Evolutionary conservation across 2,888 invertebrate species (phyloP).

Genomic region (Epinotia ramella): DNA sequence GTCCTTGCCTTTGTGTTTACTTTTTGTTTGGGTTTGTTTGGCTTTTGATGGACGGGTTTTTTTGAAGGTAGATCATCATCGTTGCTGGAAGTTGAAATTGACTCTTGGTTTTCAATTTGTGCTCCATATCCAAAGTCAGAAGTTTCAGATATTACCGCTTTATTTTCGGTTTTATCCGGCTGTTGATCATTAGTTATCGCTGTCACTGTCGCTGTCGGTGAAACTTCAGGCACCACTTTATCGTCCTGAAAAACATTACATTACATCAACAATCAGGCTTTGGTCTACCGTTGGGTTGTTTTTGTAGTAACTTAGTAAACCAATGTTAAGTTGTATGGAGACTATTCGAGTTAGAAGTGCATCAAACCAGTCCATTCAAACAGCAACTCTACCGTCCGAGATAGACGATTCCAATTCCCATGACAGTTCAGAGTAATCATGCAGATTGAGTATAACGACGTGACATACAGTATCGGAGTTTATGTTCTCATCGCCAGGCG

Average conservation of each 20-base stretch:
- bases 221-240: slow-evolving; percentile 43
- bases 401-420: too few relatives aligned
- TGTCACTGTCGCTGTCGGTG: slow-evolving; percentile 12
- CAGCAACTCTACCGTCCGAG: too few relatives aligned
- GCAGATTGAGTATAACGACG: slow-evolving; percentile 26
- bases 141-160: slow-evolving; percentile 78
- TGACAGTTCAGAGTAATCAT: neutral
- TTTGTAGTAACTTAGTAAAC: neutral
- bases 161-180: slow-evolving; percentile 53
- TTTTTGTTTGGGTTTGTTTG: slow-evolving; percentile 82
- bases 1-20: slow-evolving; percentile 71
- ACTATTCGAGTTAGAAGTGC: too few relatives aligned
- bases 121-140: slow-evolving; percentile 90
- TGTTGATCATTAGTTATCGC: slow-evolving; percentile 20
- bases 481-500: slow-evolving; percentile 46
- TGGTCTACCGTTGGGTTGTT: neutral
- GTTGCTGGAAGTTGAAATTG: slow-evolving; percentile 90
- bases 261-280: neutral
- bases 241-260: slow-evolving; percentile 26
- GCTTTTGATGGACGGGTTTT: slow-evolving; percentile 88
- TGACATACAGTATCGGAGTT: slow-evolving; percentile 54
- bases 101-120: slow-evolving; percentile 89
- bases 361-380: too few relatives aligned
- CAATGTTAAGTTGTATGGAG: neutral
- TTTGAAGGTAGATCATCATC: slow-evolving; percentile 87